Evolutionary conservation across 2,888 invertebrate species (phyloP), one percentile per base, ranked within the genome.

Genomic region (Suillia variegata): DNA sequence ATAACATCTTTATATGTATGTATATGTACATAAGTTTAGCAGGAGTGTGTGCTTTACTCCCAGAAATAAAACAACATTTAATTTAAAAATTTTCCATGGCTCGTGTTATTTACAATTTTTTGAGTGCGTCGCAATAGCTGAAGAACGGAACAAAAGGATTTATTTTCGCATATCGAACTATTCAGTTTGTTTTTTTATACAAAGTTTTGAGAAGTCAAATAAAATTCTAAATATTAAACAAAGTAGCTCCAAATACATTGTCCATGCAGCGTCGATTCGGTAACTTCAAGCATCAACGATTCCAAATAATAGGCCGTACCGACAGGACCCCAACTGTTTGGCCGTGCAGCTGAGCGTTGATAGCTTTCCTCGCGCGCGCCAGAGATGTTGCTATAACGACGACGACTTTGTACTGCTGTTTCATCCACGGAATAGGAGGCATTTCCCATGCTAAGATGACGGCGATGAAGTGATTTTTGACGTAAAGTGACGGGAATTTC

Each of bases 231-330:
- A 38, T 38, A 38, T 5, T 38, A 38, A 13, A 13, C 6, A 38
- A 73, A 54, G 65, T 61, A 62, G 69, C 67, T 76, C 73, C 71
- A 75, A 75, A 75, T 94, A 95, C 95, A 95, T 86, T 93, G 93
- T 81, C 94, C 94, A 86, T 95, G 94, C 70, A 94, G 94, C 75
- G 85, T 84, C 58, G 87, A 87, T 69, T 89, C 90, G 75, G 92
- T 91, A 67, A 90, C 89, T 75, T 89, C 88, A 66, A 91, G 90
- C 77, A 91, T 86, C 77, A 92, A 84, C 61, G 93, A 93, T 69
- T 90, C 89, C 65, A 91, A 85, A 66, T 75, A 76, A 65, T 70
- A 75, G 60, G 68, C 73, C 69, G 77, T 80, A 73, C 80, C 80
- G 31, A 79, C 73, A 15, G 81, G 82, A 59, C 81, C 82, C 82